Conservation (phyloP, 35 echinoderm and acorn worm genomes). For the Ptychodera flava region DNA sequence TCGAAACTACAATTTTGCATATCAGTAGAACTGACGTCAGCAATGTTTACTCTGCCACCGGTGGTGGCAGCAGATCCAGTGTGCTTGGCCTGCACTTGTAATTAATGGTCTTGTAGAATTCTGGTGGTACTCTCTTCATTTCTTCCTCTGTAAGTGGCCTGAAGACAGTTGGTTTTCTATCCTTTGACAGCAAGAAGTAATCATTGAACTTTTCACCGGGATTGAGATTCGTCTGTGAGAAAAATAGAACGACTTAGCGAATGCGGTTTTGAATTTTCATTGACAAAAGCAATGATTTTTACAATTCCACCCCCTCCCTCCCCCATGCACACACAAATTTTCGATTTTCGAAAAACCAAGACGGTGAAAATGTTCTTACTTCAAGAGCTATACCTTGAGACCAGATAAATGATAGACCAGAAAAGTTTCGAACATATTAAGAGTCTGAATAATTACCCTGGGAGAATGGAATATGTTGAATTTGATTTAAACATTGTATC, state of each 20-base stretch:
- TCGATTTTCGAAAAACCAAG: neutral
- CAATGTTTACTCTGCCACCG: no score
- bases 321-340: neutral
- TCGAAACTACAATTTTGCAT: no score
- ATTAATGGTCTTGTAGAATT: neutral
- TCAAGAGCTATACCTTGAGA: no score
- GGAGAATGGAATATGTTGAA: no score
- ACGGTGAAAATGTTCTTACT: neutral
- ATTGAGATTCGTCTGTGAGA: neutral
- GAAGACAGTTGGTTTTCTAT: neutral
- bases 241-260: neutral
- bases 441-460: no score
- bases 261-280: no score
- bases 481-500: no score
- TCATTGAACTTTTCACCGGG: neutral
- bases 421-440: no score
- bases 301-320: neutral
- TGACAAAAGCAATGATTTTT: neutral
- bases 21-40: no score
- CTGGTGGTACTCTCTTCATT: neutral
- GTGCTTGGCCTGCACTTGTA: no score
- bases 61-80: no score
- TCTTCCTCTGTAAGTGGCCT: neutral
- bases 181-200: neutral
- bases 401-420: neutral